Base-by-base conservation (phyloP, 2,888 invertebrate genomes). In the Octodonta nipae region DNA sequence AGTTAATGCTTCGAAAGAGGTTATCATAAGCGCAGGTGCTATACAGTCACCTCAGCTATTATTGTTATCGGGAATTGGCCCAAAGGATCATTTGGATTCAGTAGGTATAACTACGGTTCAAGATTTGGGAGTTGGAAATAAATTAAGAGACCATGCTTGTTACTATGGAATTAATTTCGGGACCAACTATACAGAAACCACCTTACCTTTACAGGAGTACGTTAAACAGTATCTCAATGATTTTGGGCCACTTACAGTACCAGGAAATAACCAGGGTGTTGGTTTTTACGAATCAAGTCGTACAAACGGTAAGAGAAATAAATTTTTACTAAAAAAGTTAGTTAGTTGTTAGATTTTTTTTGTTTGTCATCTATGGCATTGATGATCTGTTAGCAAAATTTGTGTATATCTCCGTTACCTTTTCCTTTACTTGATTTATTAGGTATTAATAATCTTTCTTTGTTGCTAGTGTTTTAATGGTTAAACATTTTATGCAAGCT, bases 21-120 rank as follows among this genome's bases (percentile, higher is more conserved):
- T 88, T 1, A 70, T 88, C 30, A 57, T 87, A 7, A 72, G 78
- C 6, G 83, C 83, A 1, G 87, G 88, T 4, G 63, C 79, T 1
- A 74, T 87, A 13, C 83, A 80, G 39, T 80, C 85, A 0, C 83
- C 88, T 0, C 86, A 87, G 53, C 58, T 88, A 5, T 58, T 89
- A 27, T 77, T 86, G 79, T 57, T 87, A 8, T 86, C 86, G 1
- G 88, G 88, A 6, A 27, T 27, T 13, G 27, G 81, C 0, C 80
- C 80, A 0, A 60, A 54, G 12, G 60, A 68, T 1, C 73, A 80
- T 50, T 59, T 82, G 4, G 47, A 55, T 4, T 61, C 71, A 15
- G 49, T 74, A 5, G 66, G 66, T 2, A 77, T 84, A 30, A 54
- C 65, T 0, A 67, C 75, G 3, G 49, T 80, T 27, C 65, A 71